These are phyloP conservation scores for Eristalinus sepulchralis DNA, from an alignment of 2,888 invertebrate species.

Conservation along the genomic window DNA sequence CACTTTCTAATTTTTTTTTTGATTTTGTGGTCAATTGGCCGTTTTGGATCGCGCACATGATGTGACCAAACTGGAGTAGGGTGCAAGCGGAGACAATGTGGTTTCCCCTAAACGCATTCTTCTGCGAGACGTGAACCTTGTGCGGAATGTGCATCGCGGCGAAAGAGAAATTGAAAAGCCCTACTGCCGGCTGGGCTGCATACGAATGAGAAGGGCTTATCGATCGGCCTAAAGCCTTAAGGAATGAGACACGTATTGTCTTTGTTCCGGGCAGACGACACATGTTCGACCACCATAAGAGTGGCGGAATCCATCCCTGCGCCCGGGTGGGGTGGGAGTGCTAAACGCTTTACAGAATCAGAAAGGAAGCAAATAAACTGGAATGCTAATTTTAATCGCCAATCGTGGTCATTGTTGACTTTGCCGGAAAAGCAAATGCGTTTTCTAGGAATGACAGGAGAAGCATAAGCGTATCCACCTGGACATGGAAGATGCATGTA, in stretches of 20 bases:
- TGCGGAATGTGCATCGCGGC: constrained; percentile 17
- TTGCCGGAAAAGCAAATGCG: constrained; percentile 46
- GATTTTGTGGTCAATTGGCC: constrained; percentile 38
- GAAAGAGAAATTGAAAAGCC: constrained; percentile 58
- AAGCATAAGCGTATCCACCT: constrained; percentile 7
- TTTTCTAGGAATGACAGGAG: constrained; percentile 55
- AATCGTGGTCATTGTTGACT: constrained; percentile 26
- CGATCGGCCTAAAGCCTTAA: constrained; percentile 18
- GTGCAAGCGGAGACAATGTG: constrained; percentile 31
- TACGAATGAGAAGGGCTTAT: constrained; percentile 53
- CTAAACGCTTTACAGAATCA: background rate
- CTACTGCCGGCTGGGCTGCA: constrained; percentile 10
- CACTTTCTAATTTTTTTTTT: constrained; percentile 51
- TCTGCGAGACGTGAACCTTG: constrained; percentile 53
- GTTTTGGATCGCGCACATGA: constrained; percentile 8
- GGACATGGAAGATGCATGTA: constrained; percentile 45
- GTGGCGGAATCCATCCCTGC: constrained; percentile 3
- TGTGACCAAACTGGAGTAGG: constrained; percentile 49
- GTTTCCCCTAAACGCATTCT: constrained; percentile 58
- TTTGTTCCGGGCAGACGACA: constrained; percentile 59
- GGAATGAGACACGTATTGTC: constrained; percentile 26
- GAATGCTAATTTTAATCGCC: constrained; percentile 59
- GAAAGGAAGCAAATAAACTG: constrained; percentile 43
- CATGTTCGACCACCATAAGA: constrained; percentile 38
- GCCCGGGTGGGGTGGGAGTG: background rate